A percentile compares a stretch with the other conserved stretches of the same genome.
Conservation (phyloP, 2,888 invertebrate genomes). For the Caenorhabditis becei region DNA sequence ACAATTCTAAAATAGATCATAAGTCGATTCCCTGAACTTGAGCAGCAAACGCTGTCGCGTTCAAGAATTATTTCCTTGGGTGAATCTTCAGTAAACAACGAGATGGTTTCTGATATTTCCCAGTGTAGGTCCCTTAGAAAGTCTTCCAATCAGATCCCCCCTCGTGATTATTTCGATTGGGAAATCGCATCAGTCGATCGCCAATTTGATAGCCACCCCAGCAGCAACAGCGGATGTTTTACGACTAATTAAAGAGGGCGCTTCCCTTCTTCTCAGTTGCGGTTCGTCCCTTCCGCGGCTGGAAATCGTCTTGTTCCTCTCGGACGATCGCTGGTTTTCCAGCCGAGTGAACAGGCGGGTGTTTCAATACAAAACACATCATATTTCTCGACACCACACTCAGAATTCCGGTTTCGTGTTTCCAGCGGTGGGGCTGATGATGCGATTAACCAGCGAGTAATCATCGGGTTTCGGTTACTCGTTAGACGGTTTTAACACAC, state of each 20-base stretch:
- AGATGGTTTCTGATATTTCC: neutral
- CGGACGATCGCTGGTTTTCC: neutral
- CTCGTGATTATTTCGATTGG: slow-evolving; percentile 12
- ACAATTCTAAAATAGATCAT: too few species aligned
- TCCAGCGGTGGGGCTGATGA: slow-evolving; percentile 21
- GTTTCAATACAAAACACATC: slow-evolving; percentile 46
- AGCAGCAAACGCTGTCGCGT: too few species aligned
- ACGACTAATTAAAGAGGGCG: slow-evolving; percentile 45
- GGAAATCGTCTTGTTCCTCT: slow-evolving; percentile 15
- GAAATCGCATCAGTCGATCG: slow-evolving; percentile 18
- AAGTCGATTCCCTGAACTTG: too few species aligned
- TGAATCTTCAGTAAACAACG: too few species aligned
- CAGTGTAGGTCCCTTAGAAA: neutral
- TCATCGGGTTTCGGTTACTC: slow-evolving; percentile 22
- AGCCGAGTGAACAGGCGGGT: slow-evolving; percentile 30
- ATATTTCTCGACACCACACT: slow-evolving; percentile 36
- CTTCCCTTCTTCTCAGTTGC: neutral
- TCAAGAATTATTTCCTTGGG: too few species aligned
- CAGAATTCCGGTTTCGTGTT: slow-evolving; percentile 38
- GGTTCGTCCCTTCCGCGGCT: slow-evolving; percentile 4
- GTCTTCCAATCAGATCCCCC: neutral
- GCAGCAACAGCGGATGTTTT: slow-evolving; percentile 33
- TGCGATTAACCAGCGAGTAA: slow-evolving; percentile 40
- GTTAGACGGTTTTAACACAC: slow-evolving; percentile 6
- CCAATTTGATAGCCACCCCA: slow-evolving; percentile 50